These are phyloP conservation scores for Saccopteryx leptura DNA, from an alignment of 2,113 vertebrate species.

Conservation along the genomic window DNA sequence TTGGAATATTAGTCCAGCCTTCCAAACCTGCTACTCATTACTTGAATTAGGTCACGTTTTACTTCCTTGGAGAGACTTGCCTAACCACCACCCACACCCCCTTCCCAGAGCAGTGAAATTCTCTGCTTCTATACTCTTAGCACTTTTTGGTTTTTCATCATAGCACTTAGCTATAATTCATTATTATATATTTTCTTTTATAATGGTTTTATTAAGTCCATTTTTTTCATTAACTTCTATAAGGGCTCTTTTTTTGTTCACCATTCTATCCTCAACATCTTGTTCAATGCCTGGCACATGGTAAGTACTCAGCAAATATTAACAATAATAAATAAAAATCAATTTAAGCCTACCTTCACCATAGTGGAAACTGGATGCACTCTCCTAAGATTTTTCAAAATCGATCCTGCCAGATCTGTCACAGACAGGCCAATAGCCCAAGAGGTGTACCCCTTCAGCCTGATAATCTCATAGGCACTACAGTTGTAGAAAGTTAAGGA, in stretches of 20 bases:
- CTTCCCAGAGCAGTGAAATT: background rate
- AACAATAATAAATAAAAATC: slow-evolving; percentile 16
- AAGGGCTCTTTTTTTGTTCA: slow-evolving; percentile 6
- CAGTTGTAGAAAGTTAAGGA: slow-evolving; percentile 30
- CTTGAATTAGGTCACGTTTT: background rate
- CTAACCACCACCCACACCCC: background rate
- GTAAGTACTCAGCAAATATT: background rate
- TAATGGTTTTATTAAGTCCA: slow-evolving; percentile 24
- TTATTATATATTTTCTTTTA: slow-evolving; percentile 17
- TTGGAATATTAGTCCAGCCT: background rate
- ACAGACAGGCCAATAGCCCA: slow-evolving; percentile 99
- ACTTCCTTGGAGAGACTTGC: slow-evolving; percentile 13
- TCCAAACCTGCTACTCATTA: background rate
- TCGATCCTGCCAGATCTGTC: slow-evolving; percentile 94
- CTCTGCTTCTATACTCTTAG: background rate
- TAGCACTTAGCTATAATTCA: background rate
- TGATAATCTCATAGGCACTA: slow-evolving; percentile 98
- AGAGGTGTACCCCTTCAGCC: slow-evolving; percentile 98
- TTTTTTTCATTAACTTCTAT: slow-evolving; percentile 26
- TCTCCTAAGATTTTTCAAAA: slow-evolving; percentile 95
- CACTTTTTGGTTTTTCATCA: slow-evolving; percentile 25
- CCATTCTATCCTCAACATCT: slow-evolving; percentile 28
- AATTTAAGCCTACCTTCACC: slow-evolving; percentile 92
- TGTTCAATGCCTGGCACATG: background rate
- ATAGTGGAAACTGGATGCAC: slow-evolving; percentile 97